Conservation (phyloP, 2,797 vertebrate species). For the Enteromius trimaculatus region DNA sequence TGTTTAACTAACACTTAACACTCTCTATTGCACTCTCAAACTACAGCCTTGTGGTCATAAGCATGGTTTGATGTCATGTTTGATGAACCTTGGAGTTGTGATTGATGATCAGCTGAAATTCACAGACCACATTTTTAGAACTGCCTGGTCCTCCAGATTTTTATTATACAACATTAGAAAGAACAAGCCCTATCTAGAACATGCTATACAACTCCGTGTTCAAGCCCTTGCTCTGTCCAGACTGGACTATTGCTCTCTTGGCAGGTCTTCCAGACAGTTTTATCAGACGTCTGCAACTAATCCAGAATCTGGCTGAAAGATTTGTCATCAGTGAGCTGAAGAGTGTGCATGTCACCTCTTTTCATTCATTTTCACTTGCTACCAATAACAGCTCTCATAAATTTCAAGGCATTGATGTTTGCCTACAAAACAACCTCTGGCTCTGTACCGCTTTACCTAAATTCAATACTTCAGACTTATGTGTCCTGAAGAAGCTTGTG, state of each 20-base stretch:
- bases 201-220: background rate
- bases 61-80: too few species aligned
- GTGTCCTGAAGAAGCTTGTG: background rate
- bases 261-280: background rate
- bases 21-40: too few species aligned
- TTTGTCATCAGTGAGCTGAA: background rate
- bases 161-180: background rate
- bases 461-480: background rate
- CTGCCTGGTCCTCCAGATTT: background rate
- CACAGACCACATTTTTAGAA: background rate
- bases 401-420: background rate
- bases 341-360: background rate
- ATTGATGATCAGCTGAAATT: background rate
- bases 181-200: background rate
- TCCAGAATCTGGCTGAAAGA: background rate
- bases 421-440: background rate
- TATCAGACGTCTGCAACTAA: background rate
- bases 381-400: background rate
- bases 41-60: too few species aligned
- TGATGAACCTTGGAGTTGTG: background rate
- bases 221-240: background rate
- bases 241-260: background rate
- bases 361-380: background rate
- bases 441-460: background rate
- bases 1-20: too few species aligned